Evolutionary conservation across 2,888 invertebrate genomes (phyloP), one percentile per base, ranked within the genome.

Genomic region (Perithous albicinctus): DNA sequence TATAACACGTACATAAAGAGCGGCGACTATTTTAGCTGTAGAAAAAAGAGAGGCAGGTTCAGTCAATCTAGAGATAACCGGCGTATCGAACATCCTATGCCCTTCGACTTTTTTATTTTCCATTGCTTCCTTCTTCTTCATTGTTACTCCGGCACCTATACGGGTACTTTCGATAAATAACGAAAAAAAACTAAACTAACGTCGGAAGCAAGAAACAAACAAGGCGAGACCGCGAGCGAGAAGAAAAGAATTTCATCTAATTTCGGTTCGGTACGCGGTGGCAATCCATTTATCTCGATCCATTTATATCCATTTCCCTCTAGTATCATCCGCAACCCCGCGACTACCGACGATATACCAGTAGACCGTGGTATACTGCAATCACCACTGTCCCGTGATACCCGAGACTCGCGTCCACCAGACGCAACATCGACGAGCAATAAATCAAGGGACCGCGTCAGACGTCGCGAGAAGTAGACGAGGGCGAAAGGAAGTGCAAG

Each of bases 361-460:
- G 29, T 32, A 61, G 43, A 78, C 20, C 35, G 46, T 23, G 10
- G 56, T 35, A 54, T 70, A 66, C 46, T 12, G 56, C 48, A 51
- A 72, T 54, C 29, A 51, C 69, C 63, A 43, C 64, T 59, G 61
- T 72, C 26, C 59, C 75, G 78, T 75, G 70, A 80, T 78, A 80
- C 77, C 56, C 74, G 79, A 69, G 69, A 41, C 63, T 80, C 48
- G 70, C 78, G 78, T 78, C 82, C 63, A 84, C 83, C 72, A 84
- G 85, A 84, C 84, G 84, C 85, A 83, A 84, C 82, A 86, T 85
- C 86, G 82, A 86, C 86, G 87, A 88, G 89, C 88, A 87, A 89
- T 89, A 88, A 88, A 88, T 88, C 86, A 88, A 86, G 84, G 51
- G 73, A 78, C 51, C 64, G 78, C 61, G 69, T 61, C 54, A 64